Base-by-base conservation (phyloP, 1,140 invertebrate genomes). In the Helicoverpa zea region DNA sequence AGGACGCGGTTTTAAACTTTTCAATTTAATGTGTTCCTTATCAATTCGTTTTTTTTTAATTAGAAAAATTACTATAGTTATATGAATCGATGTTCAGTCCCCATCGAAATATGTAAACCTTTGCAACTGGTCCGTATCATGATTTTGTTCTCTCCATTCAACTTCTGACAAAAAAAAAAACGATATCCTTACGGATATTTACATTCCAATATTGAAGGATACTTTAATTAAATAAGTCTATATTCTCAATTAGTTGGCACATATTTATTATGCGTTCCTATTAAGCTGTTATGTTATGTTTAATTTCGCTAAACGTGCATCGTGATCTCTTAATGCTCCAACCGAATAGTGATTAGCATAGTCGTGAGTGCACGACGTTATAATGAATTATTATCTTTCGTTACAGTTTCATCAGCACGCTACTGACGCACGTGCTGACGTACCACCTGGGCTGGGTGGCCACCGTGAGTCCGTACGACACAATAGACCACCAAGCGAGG, bases 391-490 rank as follows among this genome's bases (percentile, higher is more conserved):
- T 16, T 5, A 49, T 63, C 61, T 68, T 54, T 63, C 13, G 73
- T 92, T 94, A 72, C 95, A 99, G 98, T 95, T 99, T 99, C 95
- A 96, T 99, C 75, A 98, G 98, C 90, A 98, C 98, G 14, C 95
- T 99, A 72, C 91, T 99, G 29, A 99, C 98, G 5, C 98, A 98
- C 77, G 97, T 99, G 30, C 94, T 99, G 61, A 98, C 98, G 0
- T 96, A 98, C 95, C 98, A 99, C 93, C 96, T 98, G 18, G 98
- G 98, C 2, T 99, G 98, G 98, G 98, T 98, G 66, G 96, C 97
- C 29, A 98, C 98, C 0, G 97, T 98, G 13, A 95, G 95, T 79
- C 95, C 95, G 0, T 95, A 95, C 83, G 94, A 95, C 35, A 83
- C 85, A 1, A 82, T 89, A 1, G 90, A 90, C 59, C 66, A 85